Base-by-base conservation (phyloP, 2,888 invertebrate genomes). In the Lydus trimaculatus region DNA sequence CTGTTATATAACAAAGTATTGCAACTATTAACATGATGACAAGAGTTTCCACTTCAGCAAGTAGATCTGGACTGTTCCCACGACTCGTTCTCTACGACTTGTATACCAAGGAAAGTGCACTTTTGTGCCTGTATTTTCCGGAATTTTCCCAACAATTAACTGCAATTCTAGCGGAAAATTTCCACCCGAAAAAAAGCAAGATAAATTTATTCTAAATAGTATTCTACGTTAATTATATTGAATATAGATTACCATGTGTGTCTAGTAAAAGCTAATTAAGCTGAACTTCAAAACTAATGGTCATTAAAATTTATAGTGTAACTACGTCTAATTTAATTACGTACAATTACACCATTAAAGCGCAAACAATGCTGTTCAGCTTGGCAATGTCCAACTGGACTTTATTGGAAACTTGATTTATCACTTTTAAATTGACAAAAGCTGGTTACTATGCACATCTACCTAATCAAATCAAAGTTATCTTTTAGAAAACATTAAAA, bases 1-100 rank as follows among this genome's bases (percentile, higher is more conserved):
- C 74, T 73, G 75, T 75, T 56, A 52, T 52, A 77, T 76, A 76
- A 72, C 75, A 78, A 80, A 80, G 80, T 81, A 80, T 77, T 74
- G 80, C 72, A 78, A 80, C 79, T 79, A 79, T 80, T 80, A 78
- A 79, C 76, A 75, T 72, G 72, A 70, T 75, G 77, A 81, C 81
- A 81, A 78, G 80, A 75, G 78, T 80, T 81, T 79, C 79, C 80
- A 81, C 81, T 81, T 76, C 79, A 74, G 69, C 75, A 75, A 78
- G 73, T 75, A 74, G 70, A 71, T 75, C 73, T 77, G 78, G 79
- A 74, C 75, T 61, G 73, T 79, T 80, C 80, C 76, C 80, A 80
- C 79, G 80, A 75, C 73, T 70, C 72, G 68, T 73, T 73, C 74
- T 77, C 75, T 74, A 75, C 71, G 66, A 63, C 67, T 64, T 64